These are phyloP conservation scores for Seira ritae DNA, from an alignment of 2,888 invertebrate species.

Conservation along the genomic window DNA sequence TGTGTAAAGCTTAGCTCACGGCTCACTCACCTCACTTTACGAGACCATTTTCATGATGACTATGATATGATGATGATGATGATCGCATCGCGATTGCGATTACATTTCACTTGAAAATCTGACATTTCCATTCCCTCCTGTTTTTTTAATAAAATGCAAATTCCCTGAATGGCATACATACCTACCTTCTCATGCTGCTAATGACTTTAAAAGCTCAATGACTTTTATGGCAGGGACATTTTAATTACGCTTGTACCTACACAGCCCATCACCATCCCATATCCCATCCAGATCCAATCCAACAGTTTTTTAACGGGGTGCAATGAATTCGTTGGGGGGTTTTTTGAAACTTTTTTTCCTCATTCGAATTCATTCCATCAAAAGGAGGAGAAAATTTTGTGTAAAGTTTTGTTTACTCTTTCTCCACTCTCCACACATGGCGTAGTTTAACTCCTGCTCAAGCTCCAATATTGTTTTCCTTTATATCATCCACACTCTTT, in stretches of 20 bases:
- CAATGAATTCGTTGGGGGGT: too few relatives aligned
- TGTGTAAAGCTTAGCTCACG: neutral
- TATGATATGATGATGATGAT: too few relatives aligned
- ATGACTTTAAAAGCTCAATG: neutral
- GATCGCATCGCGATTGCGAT: too few relatives aligned
- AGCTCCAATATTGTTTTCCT: slow-evolving; percentile 26
- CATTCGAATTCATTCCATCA: neutral
- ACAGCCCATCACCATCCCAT: neutral
- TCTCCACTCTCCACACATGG: neutral
- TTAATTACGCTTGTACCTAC: neutral
- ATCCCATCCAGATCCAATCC: neutral
- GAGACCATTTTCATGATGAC: too few relatives aligned
- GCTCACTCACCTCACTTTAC: neutral
- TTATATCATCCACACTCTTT: slow-evolving; percentile 6
- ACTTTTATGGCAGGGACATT: neutral
- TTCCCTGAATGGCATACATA: neutral
- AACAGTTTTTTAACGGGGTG: neutral
- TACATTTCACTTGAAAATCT: neutral
- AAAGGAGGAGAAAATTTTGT: neutral
- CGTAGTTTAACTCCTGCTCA: neutral
- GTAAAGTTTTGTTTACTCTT: neutral
- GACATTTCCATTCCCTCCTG: slow-evolving; percentile 8
- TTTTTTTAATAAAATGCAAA: slow-evolving; percentile 50
- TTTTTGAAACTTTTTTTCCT: neutral
- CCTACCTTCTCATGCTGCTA: neutral